Evolutionary conservation across 2,797 vertebrate species (phyloP), one percentile per base, ranked within the genome.

Genomic region (Galago senegalensis): DNA sequence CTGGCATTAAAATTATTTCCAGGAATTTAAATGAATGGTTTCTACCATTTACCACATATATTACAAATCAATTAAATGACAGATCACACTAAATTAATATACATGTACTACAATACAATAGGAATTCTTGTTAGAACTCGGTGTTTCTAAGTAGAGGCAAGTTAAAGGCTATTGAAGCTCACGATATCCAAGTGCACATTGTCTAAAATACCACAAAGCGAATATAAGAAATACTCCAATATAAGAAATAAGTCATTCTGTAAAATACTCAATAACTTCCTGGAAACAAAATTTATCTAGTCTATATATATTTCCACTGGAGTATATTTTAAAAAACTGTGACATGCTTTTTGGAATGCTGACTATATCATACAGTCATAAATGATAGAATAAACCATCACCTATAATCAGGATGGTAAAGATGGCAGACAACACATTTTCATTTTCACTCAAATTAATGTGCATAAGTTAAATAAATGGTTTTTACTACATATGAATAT

Each of bases 31-130:
- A 60, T 91, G 27, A 67, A 60, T 91, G 27, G 5, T 84, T 84
- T 80, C n/a, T 65, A 43, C 34, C 2, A 61, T 29, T 8, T 65
- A 37, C 4, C 18, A 34, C 9, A 31, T n/a, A 61, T 88, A 84
- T 75, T 67, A 21, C 77, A 86, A 97, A 65, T 67, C 46, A 90
- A 63, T 53, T 49, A 67, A 34, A 61, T 46, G 29, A 82, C 67
- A 75, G 37, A 17, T 81, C 69, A 4, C 34, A 83, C 58, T 77
- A 80, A 73, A 53, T 53, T 81, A 80, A 75, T 67, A 29, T 6
- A 46, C 14, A 10, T 43, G 10, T 77, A 72, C 49, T 73, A 87
- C 69, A 29, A 70, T 46, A 3, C 67, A n/a, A 63, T 2, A 69
- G 0, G 23, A 88, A 70, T 63, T 92, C n/a, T 70, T 82, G 18